phyloP scores from a whole-genome alignment of 2,113 vertebrate species.

The Epinephelus fuscoguttatus region DNA sequence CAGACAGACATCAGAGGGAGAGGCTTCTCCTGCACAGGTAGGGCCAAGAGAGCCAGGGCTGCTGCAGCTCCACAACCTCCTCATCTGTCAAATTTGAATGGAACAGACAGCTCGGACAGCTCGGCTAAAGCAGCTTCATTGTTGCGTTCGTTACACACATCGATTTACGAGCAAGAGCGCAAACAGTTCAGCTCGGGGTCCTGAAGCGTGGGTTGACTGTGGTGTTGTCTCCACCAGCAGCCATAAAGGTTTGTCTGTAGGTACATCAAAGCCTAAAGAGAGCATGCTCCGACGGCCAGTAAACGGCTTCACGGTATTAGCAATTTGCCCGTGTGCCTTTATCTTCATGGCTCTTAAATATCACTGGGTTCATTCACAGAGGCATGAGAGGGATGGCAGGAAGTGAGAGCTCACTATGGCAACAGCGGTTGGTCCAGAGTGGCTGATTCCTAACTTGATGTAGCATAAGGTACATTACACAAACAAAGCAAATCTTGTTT shows the following conservation, averaged over 20 bases:
- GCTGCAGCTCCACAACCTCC: slow-evolving; percentile 47
- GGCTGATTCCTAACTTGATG: slow-evolving; percentile 49
- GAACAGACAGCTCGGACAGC: slow-evolving; percentile 73
- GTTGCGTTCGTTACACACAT: slow-evolving; percentile 65
- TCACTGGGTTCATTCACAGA: slow-evolving; percentile 62
- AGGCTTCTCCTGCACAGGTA: slow-evolving; percentile 74
- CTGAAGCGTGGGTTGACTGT: slow-evolving; percentile 38
- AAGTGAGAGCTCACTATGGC: slow-evolving; percentile 42
- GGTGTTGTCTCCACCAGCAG: slow-evolving; percentile 61
- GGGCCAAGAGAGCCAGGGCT: slow-evolving; percentile 45
- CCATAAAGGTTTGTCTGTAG: slow-evolving; percentile 69
- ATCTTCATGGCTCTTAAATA: slow-evolving; percentile 76
- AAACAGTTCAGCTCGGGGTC: slow-evolving; percentile 61
- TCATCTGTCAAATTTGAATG: slow-evolving; percentile 76
- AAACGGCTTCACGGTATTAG: slow-evolving; percentile 77
- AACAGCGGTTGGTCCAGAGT: slow-evolving; percentile 32
- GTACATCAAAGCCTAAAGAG: slow-evolving; percentile 79
- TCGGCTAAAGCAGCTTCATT: slow-evolving; percentile 70
- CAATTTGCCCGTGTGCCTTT: slow-evolving; percentile 73
- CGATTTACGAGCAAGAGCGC: slow-evolving; percentile 65
- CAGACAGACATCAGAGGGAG: slow-evolving; percentile 80
- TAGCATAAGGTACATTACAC: slow-evolving; percentile 47
- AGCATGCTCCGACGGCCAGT: slow-evolving; percentile 63
- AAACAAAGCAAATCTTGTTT: slow-evolving; percentile 71
- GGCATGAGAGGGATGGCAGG: slow-evolving; percentile 54